A percentile compares a stretch with the other conserved stretches of the same genome.
Conservation (phyloP, 2,113 vertebrate species). For the Thryonomys swinderianus region DNA sequence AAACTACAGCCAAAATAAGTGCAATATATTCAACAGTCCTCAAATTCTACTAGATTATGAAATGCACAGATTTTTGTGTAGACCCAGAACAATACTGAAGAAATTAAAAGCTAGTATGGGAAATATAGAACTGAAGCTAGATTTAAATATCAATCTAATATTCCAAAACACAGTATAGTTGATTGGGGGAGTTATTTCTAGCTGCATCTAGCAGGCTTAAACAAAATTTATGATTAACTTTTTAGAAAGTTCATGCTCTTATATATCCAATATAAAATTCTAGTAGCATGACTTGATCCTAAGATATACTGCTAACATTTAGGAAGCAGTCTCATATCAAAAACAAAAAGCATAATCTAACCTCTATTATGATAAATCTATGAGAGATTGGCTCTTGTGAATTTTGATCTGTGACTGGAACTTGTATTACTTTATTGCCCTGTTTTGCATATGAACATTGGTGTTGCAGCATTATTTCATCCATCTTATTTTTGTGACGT, state of each 20-base stretch:
- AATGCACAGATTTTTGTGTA: slow-evolving; percentile 51
- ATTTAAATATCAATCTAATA: slow-evolving; percentile 30
- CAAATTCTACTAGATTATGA: slow-evolving; percentile 55
- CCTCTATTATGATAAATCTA: slow-evolving; percentile 51
- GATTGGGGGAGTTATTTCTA: background rate
- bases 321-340: slow-evolving; percentile 54
- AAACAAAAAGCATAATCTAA: slow-evolving; percentile 15
- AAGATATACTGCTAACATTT: slow-evolving; percentile 14
- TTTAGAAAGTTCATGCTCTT: slow-evolving; percentile 54
- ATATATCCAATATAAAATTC: slow-evolving; percentile 61
- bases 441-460: slow-evolving; percentile 23
- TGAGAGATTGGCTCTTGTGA: slow-evolving; percentile 17
- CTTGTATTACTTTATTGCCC: background rate
- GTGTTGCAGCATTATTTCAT: background rate
- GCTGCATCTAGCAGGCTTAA: slow-evolving; percentile 8
- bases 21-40: slow-evolving; percentile 50
- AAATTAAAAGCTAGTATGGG: background rate
- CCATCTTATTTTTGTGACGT: slow-evolving; percentile 20
- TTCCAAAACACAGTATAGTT: slow-evolving; percentile 50
- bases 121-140: background rate
- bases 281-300: slow-evolving; percentile 48
- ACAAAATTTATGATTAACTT: slow-evolving; percentile 57
- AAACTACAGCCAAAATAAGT: slow-evolving; percentile 78
- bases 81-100: slow-evolving; percentile 48
- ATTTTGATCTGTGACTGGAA: slow-evolving; percentile 43